phyloP scores from a whole-genome alignment of 2,113 vertebrate species.

The Thermophis baileyi region DNA sequence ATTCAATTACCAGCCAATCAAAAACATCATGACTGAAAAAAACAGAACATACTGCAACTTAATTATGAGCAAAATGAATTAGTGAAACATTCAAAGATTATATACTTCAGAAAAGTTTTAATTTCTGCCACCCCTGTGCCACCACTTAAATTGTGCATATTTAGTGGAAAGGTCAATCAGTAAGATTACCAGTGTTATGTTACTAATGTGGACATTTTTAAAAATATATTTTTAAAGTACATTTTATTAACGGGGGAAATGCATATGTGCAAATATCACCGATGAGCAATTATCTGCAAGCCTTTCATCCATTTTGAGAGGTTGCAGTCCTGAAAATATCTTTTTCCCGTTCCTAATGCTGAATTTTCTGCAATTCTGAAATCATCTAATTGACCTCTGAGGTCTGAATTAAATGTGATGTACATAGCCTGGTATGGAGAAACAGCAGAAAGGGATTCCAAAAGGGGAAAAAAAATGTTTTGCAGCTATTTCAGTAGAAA shows the following conservation, averaged over 20 bases:
- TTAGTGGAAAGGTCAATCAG: slow-evolving; percentile 36
- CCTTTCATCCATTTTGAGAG: not conserved
- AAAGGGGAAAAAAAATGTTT: not conserved
- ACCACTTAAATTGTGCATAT: slow-evolving; percentile 41
- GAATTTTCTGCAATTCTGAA: slow-evolving; percentile 1
- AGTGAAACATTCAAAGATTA: slow-evolving; percentile 44
- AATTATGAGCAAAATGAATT: slow-evolving; percentile 55
- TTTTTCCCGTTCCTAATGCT: not conserved
- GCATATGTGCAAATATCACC: not conserved
- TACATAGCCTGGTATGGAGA: not conserved
- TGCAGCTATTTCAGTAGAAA: not conserved
- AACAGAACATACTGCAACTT: slow-evolving; percentile 24
- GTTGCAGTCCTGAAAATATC: not conserved
- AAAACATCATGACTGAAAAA: slow-evolving; percentile 40
- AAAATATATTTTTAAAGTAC: not conserved
- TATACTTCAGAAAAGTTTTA: slow-evolving; percentile 36
- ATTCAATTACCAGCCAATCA: slow-evolving; percentile 52
- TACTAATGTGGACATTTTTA: not conserved
- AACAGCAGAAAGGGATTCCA: not conserved
- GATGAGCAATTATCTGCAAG: not conserved
- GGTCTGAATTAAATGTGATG: not conserved
- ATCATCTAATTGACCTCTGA: not conserved
- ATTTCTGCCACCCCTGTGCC: slow-evolving; percentile 31
- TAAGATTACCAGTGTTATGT: not conserved
- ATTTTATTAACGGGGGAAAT: not conserved